Conservation (phyloP, 2,113 vertebrate species). For the Passer domesticus region DNA sequence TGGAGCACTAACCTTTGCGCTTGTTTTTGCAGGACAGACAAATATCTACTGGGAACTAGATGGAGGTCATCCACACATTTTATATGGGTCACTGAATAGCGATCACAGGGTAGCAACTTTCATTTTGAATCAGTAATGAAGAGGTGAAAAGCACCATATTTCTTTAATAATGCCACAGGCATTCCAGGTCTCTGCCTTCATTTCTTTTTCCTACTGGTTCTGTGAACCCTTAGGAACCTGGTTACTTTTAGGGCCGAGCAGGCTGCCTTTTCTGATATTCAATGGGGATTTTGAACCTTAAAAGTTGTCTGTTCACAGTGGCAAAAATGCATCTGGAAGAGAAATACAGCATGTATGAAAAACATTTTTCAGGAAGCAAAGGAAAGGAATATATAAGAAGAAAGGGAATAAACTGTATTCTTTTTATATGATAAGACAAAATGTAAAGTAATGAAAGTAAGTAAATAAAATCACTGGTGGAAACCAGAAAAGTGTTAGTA, state of each 20-base stretch:
- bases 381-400: background rate
- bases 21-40: background rate
- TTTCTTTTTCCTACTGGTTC: background rate
- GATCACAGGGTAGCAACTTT: background rate
- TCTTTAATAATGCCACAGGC: background rate
- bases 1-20: background rate
- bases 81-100: background rate
- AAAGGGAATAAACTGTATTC: background rate
- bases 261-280: background rate
- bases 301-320: background rate
- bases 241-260: background rate
- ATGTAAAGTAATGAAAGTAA: background rate
- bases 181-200: background rate
- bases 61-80: conserved; percentile 2
- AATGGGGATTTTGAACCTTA: background rate
- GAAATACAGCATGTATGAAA: background rate
- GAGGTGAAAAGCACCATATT: background rate
- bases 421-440: background rate
- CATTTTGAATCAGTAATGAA: background rate
- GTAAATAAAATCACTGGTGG: background rate
- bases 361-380: background rate
- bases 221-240: background rate
- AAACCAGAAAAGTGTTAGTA: background rate
- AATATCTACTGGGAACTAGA: conserved; percentile 8
- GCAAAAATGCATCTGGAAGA: background rate